These are phyloP conservation scores for Galleria mellonella DNA, from an alignment of 1,140 invertebrate species.

Conservation along the genomic window DNA sequence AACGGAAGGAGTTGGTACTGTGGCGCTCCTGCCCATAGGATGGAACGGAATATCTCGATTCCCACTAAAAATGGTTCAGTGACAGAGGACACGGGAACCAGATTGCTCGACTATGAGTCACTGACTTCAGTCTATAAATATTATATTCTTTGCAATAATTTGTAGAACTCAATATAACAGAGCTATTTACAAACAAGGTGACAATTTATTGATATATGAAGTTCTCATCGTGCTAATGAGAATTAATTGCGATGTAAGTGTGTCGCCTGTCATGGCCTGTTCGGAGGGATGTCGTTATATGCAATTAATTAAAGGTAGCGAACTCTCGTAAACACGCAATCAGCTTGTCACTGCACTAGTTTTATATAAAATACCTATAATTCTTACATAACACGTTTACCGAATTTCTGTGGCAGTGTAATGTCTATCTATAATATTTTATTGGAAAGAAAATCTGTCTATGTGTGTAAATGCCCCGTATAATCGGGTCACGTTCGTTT, in stretches of 20 bases:
- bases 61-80: constrained; percentile 26
- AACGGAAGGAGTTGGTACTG: too few relatives aligned
- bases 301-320: constrained; percentile 8
- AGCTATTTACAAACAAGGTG: constrained; percentile 51
- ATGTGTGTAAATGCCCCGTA: not conserved
- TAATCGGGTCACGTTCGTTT: constrained; percentile 19
- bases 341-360: not conserved
- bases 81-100: constrained; percentile 23
- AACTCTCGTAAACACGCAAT: not conserved
- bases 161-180: constrained; percentile 34
- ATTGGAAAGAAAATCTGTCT: not conserved
- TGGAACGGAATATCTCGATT: constrained; percentile 39
- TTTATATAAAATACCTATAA: too few relatives aligned
- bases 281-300: constrained; percentile 5
- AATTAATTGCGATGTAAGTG: constrained; percentile 50
- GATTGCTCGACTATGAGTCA: constrained; percentile 33
- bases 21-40: too few relatives aligned
- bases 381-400: too few relatives aligned
- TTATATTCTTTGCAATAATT: constrained; percentile 47
- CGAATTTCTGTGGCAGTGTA: too few relatives aligned
- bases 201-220: constrained; percentile 51
- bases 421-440: too few relatives aligned
- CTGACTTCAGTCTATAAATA: constrained; percentile 50
- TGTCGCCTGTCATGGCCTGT: constrained; percentile 24
- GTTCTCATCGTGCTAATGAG: constrained; percentile 36